phyloP scores from a whole-genome alignment of 2,888 invertebrate genomes.

The Eristalis tenax region DNA sequence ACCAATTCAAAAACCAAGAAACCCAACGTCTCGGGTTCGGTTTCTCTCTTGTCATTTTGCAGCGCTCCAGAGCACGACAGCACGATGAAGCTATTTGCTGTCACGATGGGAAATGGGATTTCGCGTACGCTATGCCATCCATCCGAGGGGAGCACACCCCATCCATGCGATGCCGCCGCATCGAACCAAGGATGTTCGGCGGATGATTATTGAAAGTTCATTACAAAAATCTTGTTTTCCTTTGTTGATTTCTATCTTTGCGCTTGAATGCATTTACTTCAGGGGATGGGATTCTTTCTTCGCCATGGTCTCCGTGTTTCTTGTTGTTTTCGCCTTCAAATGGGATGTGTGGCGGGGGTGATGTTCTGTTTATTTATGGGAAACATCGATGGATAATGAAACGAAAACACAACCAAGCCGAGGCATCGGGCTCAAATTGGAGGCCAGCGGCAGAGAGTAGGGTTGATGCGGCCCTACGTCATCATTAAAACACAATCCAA shows the following conservation, averaged over 20 bases:
- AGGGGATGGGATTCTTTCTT: conserved; percentile 16
- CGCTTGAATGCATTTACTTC: conserved; percentile 55
- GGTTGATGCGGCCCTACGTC: neutral
- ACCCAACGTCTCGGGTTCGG: neutral
- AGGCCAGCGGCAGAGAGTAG: too few relatives aligned
- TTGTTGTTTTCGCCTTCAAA: neutral
- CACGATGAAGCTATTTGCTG: conserved; percentile 52
- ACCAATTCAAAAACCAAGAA: conserved; percentile 12
- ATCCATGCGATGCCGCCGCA: neutral
- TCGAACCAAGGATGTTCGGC: conserved; percentile 37
- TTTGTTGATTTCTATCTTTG: conserved; percentile 60
- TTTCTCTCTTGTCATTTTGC: neutral
- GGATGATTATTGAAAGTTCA: conserved; percentile 66
- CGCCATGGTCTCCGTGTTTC: neutral
- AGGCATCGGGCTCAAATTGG: neutral
- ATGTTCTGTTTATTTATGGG: conserved; percentile 7
- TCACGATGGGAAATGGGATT: conserved; percentile 52
- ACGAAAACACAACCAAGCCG: neutral
- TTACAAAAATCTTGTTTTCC: conserved; percentile 62
- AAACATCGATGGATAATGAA: conserved; percentile 10
- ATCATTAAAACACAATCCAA: neutral
- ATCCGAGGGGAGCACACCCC: neutral
- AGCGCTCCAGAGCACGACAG: neutral
- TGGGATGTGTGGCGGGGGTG: neutral
- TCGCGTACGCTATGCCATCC: neutral